Percentiles rank a stretch among this genome's conserved stretches.
These are phyloP conservation scores for Epizoanthus scotinus DNA, from an alignment of 92 coral and sea anemone genomes.

Conservation along the genomic window DNA sequence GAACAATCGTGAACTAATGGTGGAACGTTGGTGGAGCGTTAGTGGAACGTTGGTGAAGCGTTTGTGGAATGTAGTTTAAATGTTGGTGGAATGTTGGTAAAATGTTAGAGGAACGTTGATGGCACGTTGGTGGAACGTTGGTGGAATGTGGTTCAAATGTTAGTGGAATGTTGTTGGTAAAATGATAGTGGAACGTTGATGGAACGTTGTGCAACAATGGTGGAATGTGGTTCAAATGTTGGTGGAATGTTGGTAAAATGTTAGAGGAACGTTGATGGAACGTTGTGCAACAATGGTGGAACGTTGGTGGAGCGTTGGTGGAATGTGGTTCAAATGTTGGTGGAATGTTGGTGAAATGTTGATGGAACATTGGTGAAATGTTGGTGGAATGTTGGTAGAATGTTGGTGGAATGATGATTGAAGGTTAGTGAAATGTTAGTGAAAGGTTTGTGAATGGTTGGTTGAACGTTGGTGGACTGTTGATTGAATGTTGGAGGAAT, in stretches of 20 bases:
- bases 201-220: background rate
- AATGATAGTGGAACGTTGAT: too few relatives aligned
- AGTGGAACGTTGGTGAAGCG: too few relatives aligned
- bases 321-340: background rate
- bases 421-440: background rate
- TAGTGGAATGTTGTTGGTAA: too few relatives aligned
- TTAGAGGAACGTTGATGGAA: background rate
- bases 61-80: too few relatives aligned
- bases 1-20: too few relatives aligned
- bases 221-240: background rate
- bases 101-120: too few relatives aligned
- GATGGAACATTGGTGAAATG: too few relatives aligned
- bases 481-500: background rate
- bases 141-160: background rate
- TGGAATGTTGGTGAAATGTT: background rate
- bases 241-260: too few relatives aligned
- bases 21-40: too few relatives aligned
- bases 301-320: background rate
- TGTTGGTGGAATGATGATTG: background rate
- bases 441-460: background rate
- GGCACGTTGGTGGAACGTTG: too few relatives aligned
- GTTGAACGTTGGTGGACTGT: background rate
- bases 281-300: background rate
- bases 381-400: background rate
- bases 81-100: too few relatives aligned